Conservation (phyloP, 2,797 vertebrate genomes). For the Taenioides sp. region DNA sequence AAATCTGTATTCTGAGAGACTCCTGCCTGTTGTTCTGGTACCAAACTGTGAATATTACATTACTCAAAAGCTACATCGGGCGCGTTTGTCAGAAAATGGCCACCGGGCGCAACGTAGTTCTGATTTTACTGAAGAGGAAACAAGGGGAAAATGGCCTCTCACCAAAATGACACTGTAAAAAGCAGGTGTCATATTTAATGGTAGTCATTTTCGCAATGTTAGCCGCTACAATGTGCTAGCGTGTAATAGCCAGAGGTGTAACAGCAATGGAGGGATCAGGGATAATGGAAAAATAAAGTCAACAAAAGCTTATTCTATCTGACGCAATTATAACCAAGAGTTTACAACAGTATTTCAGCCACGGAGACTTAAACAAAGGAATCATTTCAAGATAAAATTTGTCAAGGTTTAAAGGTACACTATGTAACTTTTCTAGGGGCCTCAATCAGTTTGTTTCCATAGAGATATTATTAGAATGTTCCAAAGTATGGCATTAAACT, state of each 20-base stretch:
- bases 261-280: conserved; percentile 46
- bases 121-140: conserved; percentile 54
- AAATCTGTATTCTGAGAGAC: conserved; percentile 10
- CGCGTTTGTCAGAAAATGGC: conserved; percentile 32
- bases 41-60: conserved; percentile 21
- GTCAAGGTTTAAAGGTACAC: too few relatives aligned
- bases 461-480: too few relatives aligned
- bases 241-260: conserved; percentile 47
- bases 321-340: not conserved
- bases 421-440: too few relatives aligned
- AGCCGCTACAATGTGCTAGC: conserved; percentile 37
- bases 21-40: conserved; percentile 15
- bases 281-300: conserved; percentile 58
- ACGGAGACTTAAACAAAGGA: not conserved
- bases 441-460: too few relatives aligned
- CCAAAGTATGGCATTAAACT: too few relatives aligned
- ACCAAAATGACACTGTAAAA: conserved; percentile 40
- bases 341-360: not conserved
- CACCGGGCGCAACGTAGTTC: conserved; percentile 18
- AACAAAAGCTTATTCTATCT: conserved; percentile 6
- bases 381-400: not conserved
- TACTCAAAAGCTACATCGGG: conserved; percentile 34
- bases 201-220: conserved; percentile 57
- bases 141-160: conserved; percentile 54
- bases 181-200: conserved; percentile 65